phyloP scores from a whole-genome alignment of 2,797 vertebrate species.

The Potorous gilbertii region DNA sequence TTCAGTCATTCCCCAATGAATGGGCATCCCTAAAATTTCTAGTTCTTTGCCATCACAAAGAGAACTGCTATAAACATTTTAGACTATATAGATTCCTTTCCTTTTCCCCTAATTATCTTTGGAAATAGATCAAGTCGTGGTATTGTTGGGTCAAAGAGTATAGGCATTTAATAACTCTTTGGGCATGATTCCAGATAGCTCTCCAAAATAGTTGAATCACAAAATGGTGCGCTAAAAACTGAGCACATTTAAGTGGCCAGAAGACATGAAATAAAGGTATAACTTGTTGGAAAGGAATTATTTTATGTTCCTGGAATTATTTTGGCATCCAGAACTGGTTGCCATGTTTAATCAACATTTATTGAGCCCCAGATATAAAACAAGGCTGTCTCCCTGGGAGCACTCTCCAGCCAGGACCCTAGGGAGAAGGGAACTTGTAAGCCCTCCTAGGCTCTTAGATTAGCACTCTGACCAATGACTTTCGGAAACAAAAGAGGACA shows the following conservation, averaged over 20 bases:
- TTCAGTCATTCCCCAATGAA: not conserved
- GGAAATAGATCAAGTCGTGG: not conserved
- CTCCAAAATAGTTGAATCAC: not conserved
- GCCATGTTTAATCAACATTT: not conserved
- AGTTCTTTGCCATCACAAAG: not conserved
- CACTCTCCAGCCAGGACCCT: not conserved
- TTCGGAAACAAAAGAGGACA: not conserved
- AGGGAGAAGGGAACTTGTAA: not conserved
- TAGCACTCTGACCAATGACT: not conserved
- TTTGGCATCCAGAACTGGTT: not conserved
- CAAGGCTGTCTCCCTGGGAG: not conserved
- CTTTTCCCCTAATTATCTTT: not conserved
- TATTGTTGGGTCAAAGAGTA: not conserved
- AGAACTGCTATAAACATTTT: not conserved
- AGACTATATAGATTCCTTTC: not conserved
- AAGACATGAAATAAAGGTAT: not conserved
- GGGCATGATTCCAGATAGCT: not conserved
- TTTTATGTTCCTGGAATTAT: not conserved
- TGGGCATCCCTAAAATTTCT: not conserved
- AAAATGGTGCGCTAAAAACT: not conserved
- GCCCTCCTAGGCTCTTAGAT: not conserved
- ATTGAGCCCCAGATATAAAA: not conserved
- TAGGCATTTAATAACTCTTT: not conserved
- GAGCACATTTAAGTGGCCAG: not conserved
- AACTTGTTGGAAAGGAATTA: not conserved